Conservation (phyloP, 2,113 vertebrate genomes). For the Philantomba maxwellii region DNA sequence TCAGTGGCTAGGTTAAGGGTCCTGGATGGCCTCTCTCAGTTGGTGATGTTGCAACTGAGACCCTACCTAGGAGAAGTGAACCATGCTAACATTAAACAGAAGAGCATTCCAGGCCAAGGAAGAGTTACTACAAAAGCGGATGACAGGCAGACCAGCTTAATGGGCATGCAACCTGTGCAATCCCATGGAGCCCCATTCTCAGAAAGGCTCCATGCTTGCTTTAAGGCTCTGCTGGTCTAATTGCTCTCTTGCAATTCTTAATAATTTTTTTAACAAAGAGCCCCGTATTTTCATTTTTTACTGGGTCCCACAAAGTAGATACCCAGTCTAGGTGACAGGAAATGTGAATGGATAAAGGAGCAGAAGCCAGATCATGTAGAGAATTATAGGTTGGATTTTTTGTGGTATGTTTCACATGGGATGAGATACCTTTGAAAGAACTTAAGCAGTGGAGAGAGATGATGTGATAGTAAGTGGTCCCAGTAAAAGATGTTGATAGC, state of each 20-base stretch:
- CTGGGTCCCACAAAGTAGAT: not conserved
- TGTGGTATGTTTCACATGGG: not conserved
- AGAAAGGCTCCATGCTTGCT: not conserved
- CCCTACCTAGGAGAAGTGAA: not conserved
- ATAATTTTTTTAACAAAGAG: not conserved
- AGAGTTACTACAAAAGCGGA: not conserved
- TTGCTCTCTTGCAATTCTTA: not conserved
- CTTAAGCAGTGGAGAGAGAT: not conserved
- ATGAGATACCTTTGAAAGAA: not conserved
- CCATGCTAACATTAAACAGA: not conserved
- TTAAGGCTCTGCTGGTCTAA: not conserved
- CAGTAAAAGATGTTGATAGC: not conserved
- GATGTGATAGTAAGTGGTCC: not conserved
- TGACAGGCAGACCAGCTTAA: not conserved
- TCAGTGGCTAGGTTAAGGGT: not conserved
- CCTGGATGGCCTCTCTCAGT: not conserved
- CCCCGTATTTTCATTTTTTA: not conserved
- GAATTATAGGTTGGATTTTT: not conserved
- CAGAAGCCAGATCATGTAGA: not conserved
- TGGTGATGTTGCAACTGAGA: not conserved
- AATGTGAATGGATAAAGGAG: not conserved
- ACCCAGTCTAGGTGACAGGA: not conserved
- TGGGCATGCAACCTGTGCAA: fast-evolving
- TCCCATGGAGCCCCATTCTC: fast-evolving
- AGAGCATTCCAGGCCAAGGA: not conserved